phyloP scores from a whole-genome alignment of 2,888 invertebrate species.

The Diplolepis rosae region DNA sequence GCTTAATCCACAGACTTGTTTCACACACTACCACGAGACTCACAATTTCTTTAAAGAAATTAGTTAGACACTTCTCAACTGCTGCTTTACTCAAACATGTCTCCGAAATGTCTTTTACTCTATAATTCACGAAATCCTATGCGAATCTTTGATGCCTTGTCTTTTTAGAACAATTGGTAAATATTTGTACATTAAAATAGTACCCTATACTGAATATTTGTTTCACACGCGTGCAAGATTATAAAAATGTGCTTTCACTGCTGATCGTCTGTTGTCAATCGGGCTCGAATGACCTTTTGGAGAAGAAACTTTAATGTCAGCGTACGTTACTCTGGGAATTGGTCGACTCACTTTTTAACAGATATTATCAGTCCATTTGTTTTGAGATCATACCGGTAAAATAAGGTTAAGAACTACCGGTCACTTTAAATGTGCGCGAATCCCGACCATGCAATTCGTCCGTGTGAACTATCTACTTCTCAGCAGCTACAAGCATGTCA shows the following conservation, averaged over 20 bases:
- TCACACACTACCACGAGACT: not conserved
- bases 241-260: not conserved
- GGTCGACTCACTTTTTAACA: conserved; percentile 10
- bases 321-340: conserved; percentile 23
- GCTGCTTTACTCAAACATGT: not conserved
- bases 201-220: not conserved
- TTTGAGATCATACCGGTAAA: conserved; percentile 30
- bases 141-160: no score
- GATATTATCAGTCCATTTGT: conserved; percentile 23
- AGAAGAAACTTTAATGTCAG: conserved; percentile 19
- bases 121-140: no score
- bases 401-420: conserved; percentile 36
- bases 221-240: not conserved
- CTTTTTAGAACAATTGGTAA: not conserved
- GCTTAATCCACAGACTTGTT: not conserved
- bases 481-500: conserved; percentile 68
- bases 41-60: not conserved
- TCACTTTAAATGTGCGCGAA: no score
- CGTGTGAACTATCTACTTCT: conserved; percentile 55
- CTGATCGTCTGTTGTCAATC: not conserved
- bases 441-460: conserved; percentile 32
- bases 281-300: not conserved
- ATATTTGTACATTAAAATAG: not conserved
- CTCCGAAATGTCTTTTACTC: no score
- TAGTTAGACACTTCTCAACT: not conserved